Conservation (phyloP, 2,888 invertebrate species). For the Parnassius mnemosyne region DNA sequence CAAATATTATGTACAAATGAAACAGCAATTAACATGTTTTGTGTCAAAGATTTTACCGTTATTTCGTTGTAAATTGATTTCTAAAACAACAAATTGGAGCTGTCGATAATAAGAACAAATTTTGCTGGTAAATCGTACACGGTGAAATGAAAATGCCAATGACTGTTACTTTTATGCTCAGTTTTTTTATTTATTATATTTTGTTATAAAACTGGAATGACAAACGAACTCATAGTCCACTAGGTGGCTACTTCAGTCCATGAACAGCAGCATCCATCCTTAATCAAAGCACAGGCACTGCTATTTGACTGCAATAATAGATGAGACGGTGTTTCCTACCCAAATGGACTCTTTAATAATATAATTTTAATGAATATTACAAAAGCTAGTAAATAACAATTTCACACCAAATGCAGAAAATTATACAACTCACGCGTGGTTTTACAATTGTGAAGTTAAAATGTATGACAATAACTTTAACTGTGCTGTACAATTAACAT, state of each 20-base stretch:
- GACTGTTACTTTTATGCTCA: too few relatives aligned
- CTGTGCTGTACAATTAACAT: slow-evolving; percentile 6
- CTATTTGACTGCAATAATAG: background rate
- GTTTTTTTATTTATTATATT: too few relatives aligned
- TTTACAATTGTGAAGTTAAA: slow-evolving; percentile 17
- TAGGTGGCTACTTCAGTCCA: too few relatives aligned
- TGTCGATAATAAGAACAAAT: slow-evolving; percentile 23
- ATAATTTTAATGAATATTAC: background rate
- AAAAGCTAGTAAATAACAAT: background rate
- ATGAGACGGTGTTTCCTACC: background rate
- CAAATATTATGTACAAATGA: slow-evolving; percentile 54
- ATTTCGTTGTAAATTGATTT: slow-evolving; percentile 41
- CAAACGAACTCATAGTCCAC: too few relatives aligned
- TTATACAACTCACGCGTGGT: background rate
- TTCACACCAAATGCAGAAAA: slow-evolving; percentile 10
- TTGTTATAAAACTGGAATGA: too few relatives aligned
- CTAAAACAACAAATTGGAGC: slow-evolving; percentile 48
- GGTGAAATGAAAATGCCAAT: background rate
- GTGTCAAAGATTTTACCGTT: slow-evolving; percentile 68
- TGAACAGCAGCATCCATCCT: too few relatives aligned
- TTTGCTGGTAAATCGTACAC: slow-evolving; percentile 5
- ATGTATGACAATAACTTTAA: slow-evolving; percentile 9
- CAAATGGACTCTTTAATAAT: background rate
- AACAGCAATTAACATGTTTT: slow-evolving; percentile 65
- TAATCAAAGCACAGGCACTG: too few relatives aligned